Evolutionary conservation across 2,888 invertebrate genomes (phyloP).

Genomic region (Drosophila aldrichi): DNA sequence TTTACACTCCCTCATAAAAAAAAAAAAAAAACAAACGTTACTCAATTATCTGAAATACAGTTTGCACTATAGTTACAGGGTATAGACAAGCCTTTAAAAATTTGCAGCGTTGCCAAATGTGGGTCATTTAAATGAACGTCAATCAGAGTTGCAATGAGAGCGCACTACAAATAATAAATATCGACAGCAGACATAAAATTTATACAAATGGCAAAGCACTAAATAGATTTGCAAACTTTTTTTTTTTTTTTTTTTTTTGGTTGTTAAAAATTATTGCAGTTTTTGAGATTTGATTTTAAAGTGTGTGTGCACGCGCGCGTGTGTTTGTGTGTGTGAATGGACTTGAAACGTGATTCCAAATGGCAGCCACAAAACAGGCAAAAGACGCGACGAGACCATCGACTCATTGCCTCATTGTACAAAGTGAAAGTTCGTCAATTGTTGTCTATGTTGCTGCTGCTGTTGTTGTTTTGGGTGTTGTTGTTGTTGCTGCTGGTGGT

Average conservation of each 20-base stretch:
- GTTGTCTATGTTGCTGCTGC: conserved; percentile 2
- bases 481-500: conserved; percentile 1
- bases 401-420: conserved; percentile 50
- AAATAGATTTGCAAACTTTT: conserved; percentile 9
- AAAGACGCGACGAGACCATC: conserved; percentile 12
- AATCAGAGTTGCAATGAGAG: conserved; percentile 12
- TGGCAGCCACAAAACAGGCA: neutral
- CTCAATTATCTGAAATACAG: neutral
- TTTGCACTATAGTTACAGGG: neutral
- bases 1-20: neutral
- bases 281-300: conserved; percentile 6
- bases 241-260: neutral
- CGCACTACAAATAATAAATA: conserved; percentile 12
- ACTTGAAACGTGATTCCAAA: conserved; percentile 27
- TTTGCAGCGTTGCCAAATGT: neutral
- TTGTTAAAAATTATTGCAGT: neutral
- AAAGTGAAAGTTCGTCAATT: conserved; percentile 71
- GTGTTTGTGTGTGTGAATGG: neutral
- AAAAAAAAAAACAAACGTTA: neutral
- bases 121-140: conserved; percentile 1
- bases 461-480: neutral
- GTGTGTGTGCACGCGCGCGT: neutral
- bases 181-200: neutral
- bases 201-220: neutral
- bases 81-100: neutral